phyloP scores from a whole-genome alignment of 2,797 vertebrate genomes.

The Sebastes oblongus region DNA sequence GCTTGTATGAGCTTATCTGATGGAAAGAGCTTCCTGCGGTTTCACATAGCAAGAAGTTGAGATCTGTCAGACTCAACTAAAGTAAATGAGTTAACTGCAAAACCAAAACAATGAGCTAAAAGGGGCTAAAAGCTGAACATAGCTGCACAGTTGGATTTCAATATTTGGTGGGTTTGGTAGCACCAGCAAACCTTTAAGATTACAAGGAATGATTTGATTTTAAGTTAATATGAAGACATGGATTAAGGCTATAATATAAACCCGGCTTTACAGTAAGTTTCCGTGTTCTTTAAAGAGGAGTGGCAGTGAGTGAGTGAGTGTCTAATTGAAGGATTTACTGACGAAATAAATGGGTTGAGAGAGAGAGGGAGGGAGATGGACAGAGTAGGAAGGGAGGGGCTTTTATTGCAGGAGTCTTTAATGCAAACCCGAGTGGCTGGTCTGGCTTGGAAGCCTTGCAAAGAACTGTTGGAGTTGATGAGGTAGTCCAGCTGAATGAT shows the following conservation, averaged over 20 bases:
- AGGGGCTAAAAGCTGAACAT: background rate
- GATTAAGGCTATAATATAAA: background rate
- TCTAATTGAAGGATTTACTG: constrained; percentile 25
- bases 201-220: background rate
- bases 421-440: constrained; percentile 62
- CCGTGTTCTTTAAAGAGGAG: background rate
- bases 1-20: background rate
- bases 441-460: constrained; percentile 57
- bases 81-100: background rate
- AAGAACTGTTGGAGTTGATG: constrained; percentile 83
- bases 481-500: constrained; percentile 91
- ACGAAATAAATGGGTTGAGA: constrained; percentile 21
- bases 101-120: background rate
- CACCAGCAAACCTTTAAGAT: background rate
- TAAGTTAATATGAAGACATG: background rate
- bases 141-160: background rate
- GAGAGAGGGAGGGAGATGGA: constrained; percentile 14
- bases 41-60: background rate
- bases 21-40: background rate
- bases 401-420: constrained; percentile 58
- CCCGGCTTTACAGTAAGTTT: background rate
- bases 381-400: constrained; percentile 22
- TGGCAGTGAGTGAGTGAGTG: background rate
- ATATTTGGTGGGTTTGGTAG: background rate
- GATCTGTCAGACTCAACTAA: background rate